Evolutionary conservation across 1,140 invertebrate genomes (phyloP), one percentile per base, ranked within the genome.

Genomic region (Caenorhabditis inopinata): DNA sequence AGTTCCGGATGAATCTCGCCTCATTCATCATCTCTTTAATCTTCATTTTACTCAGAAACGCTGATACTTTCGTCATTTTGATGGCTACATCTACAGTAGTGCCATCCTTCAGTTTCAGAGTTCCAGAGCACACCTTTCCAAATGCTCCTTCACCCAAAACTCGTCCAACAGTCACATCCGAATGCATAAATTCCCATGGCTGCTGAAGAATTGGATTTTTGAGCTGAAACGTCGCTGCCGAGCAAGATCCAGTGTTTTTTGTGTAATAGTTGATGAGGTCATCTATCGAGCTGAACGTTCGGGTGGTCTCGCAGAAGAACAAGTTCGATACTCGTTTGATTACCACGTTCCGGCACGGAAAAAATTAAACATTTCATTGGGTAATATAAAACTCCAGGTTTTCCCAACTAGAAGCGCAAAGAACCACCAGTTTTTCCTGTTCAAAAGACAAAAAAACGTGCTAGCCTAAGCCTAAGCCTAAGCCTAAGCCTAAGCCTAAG

Each of bases 1-100:
- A 47, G 27, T 58, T 51, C 0, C 80, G 58, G 21, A 78, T 83
- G 11, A 83, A 48, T 45, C 80, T 25, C 9, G 80, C 80, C 38
- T 83, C 80, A 46, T 78, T 62, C 80, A 82, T 79, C 53, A 82
- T 49, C 18, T 81, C 79, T 21, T 80, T 80, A 21, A 51, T 79
- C 25, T 62, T 58, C 4, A 42, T 16, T 18, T 75, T 68, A 42
- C 58, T 68, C 32, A 68, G n/a, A 38, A 68, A 68, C 11, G 32
- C 32, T 21, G 42, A 29, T 12, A 51, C 76, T 35, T 78, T 73
- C 12, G 47, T 58, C 62, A 74, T 73, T 42, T 79, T 79, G 42
- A 79, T 62, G 0, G 78, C 78, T 1, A 79, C 78, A 2, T 79
- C 48, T 5, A 74, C 47, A 2, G 2, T 21, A 18, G 5, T 47